These are phyloP conservation scores for Fissipunctia ypsillon DNA, from an alignment of 2,888 invertebrate genomes.

Conservation along the genomic window DNA sequence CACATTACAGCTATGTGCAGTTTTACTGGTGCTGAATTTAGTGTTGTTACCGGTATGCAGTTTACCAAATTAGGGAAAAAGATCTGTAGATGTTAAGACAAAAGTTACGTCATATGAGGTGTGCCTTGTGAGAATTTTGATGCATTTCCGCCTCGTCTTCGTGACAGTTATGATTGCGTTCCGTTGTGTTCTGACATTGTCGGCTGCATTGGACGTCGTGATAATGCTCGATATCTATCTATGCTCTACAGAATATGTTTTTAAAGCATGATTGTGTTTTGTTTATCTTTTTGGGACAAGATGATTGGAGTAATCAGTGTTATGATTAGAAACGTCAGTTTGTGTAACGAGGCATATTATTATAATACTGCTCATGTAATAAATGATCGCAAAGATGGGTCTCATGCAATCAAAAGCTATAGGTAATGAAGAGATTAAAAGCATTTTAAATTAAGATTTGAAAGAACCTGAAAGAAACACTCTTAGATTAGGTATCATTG, in stretches of 20 bases:
- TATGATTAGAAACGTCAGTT: slow-evolving; percentile 9
- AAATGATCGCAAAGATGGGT: neutral
- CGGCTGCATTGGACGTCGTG: neutral
- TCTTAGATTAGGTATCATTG: neutral
- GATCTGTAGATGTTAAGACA: slow-evolving; percentile 13
- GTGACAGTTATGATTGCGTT: slow-evolving; percentile 35
- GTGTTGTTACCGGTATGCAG: slow-evolving; percentile 34
- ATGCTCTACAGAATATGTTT: neutral
- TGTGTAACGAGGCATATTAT: neutral
- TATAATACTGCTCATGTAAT: neutral
- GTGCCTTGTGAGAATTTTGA: slow-evolving; percentile 40
- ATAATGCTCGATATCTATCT: neutral
- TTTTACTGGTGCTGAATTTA: slow-evolving; percentile 34
- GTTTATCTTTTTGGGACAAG: neutral
- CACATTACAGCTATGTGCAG: slow-evolving; percentile 35
- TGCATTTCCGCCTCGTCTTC: slow-evolving; percentile 36
- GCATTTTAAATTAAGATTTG: neutral
- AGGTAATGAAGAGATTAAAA: neutral
- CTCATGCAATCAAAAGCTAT: neutral
- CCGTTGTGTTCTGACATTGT: slow-evolving; percentile 29
- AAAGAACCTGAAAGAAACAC: too few relatives aligned
- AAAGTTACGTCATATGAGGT: slow-evolving; percentile 13
- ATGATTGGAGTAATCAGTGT: neutral
- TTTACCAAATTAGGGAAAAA: slow-evolving; percentile 52
- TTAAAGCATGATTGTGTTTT: neutral